Evolutionary conservation across 2,113 vertebrate species (phyloP).

Genomic region (Perca flavescens): DNA sequence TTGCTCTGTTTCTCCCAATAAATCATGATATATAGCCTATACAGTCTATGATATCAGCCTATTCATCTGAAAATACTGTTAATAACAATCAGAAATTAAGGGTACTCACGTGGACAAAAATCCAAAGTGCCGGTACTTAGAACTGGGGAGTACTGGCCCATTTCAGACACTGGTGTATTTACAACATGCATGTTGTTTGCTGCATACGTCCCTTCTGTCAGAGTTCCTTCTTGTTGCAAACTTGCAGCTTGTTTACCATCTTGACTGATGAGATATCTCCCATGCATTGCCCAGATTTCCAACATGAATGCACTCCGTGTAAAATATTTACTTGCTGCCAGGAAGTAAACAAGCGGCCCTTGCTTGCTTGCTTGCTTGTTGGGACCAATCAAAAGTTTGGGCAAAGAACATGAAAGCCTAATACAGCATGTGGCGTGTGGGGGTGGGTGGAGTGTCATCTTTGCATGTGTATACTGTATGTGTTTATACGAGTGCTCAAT

Average conservation of each 20-base stretch:
- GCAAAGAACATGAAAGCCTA: constrained; percentile 74
- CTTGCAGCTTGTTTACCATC: constrained; percentile 64
- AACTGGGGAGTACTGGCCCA: too few species aligned
- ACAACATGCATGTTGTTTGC: not conserved
- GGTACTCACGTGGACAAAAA: too few species aligned
- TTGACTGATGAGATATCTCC: constrained; percentile 60
- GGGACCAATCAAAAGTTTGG: constrained; percentile 77
- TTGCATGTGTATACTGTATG: constrained; percentile 5
- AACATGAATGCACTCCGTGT: constrained; percentile 67
- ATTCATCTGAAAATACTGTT: too few species aligned
- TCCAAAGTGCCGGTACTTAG: too few species aligned
- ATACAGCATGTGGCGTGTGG: constrained; percentile 44
- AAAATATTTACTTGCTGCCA: constrained; percentile 80
- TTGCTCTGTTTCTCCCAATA: too few species aligned
- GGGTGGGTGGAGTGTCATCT: constrained; percentile 36
- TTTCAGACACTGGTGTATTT: not conserved
- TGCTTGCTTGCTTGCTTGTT: constrained; percentile 69
- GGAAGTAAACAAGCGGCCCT: constrained; percentile 79
- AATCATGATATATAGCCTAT: too few species aligned
- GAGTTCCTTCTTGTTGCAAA: constrained; percentile 36
- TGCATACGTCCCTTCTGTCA: constrained; percentile 11
- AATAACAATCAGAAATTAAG: too few species aligned
- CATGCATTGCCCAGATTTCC: constrained; percentile 53
- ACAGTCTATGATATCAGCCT: too few species aligned
- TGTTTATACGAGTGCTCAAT: not conserved